phyloP scores from a whole-genome alignment of 2,888 invertebrate genomes.

The Apodemia duryi region DNA sequence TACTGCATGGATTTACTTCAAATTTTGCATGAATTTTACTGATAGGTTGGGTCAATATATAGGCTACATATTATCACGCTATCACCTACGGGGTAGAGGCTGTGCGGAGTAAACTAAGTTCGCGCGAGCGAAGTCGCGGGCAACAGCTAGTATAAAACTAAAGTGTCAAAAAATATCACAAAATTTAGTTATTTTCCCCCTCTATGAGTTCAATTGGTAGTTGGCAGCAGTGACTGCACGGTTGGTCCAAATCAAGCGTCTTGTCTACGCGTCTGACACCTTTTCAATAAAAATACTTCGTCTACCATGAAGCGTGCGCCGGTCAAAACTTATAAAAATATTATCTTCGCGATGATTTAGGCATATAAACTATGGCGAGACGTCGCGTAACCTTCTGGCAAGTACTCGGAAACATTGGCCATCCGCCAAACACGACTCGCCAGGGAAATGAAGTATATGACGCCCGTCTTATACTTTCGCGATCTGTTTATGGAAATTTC shows the following conservation, averaged over 20 bases:
- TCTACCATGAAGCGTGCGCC: slow-evolving; percentile 9
- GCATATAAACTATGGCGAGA: slow-evolving; percentile 70
- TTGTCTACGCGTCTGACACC: slow-evolving; percentile 6
- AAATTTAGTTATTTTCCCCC: neutral
- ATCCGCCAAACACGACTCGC: slow-evolving; percentile 48
- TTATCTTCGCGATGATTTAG: slow-evolving; percentile 69
- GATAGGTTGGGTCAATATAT: no score
- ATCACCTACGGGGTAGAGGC: no score
- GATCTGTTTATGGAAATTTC: slow-evolving; percentile 69
- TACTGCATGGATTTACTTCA: no score
- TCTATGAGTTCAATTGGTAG: neutral
- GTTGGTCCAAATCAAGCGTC: slow-evolving; percentile 1
- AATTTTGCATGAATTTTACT: no score
- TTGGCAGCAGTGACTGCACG: neutral
- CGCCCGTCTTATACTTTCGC: slow-evolving; percentile 53
- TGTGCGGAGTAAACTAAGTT: no score
- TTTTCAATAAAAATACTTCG: slow-evolving; percentile 10
- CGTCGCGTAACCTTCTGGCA: slow-evolving; percentile 74
- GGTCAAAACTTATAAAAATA: slow-evolving; percentile 42
- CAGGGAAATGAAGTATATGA: slow-evolving; percentile 64
- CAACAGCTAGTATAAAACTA: neutral
- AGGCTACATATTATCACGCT: no score
- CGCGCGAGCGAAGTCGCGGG: no score
- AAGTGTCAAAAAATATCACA: neutral
- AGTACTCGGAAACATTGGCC: slow-evolving; percentile 74